phyloP scores from a whole-genome alignment of 2,113 vertebrate species.

The Hemiprocne comata region DNA sequence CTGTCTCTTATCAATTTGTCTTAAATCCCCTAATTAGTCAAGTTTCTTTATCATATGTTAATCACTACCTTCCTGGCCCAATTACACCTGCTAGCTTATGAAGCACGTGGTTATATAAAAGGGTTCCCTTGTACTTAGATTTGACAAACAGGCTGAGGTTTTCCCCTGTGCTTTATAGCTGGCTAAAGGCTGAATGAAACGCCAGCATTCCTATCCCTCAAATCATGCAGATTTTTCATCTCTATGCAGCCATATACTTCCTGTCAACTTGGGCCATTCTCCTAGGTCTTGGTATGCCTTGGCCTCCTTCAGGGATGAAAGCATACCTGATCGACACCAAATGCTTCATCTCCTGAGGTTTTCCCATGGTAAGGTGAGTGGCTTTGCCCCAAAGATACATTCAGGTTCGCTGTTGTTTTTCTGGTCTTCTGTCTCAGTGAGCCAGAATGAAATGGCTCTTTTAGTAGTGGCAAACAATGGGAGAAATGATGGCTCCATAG shows the following conservation, averaged over 20 bases:
- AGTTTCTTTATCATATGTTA: not conserved
- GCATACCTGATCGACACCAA: not conserved
- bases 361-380: not conserved
- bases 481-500: not conserved
- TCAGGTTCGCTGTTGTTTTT: not conserved
- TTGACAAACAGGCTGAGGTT: not conserved
- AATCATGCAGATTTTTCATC: not conserved
- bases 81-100: not conserved
- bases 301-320: not conserved
- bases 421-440: not conserved
- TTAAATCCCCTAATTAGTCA: not conserved
- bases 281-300: not conserved
- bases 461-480: not conserved
- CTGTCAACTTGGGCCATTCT: not conserved
- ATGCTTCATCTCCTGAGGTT: not conserved
- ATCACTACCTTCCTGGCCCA: not conserved
- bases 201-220: not conserved
- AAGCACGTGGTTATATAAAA: not conserved
- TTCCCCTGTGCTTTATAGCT: accelerated
- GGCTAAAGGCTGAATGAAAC: not conserved
- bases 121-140: not conserved
- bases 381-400: not conserved
- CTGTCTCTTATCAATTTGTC: not conserved
- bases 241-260: not conserved
- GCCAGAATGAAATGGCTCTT: not conserved